Evolutionary conservation across 2,113 vertebrate species (phyloP).

Genomic region (Chaetops frenatus): DNA sequence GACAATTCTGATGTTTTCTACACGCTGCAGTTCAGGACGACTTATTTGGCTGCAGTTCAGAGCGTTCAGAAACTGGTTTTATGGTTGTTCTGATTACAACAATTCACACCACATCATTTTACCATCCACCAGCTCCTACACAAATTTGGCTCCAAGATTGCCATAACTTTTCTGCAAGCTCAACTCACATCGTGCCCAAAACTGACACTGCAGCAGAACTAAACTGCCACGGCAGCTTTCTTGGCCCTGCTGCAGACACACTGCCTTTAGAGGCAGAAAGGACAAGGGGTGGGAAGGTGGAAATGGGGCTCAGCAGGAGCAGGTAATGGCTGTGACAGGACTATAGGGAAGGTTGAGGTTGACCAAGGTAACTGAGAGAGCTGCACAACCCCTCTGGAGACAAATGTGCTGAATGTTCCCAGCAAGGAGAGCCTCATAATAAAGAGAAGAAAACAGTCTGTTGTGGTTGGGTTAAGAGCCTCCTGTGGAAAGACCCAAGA

Average conservation of each 20-base stretch:
- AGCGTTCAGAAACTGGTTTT: neutral
- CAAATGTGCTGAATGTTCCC: neutral
- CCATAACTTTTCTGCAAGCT: neutral
- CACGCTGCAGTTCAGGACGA: neutral
- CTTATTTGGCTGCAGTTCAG: neutral
- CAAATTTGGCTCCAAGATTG: neutral
- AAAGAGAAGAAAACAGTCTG: neutral
- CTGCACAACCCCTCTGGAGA: neutral
- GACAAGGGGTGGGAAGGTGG: neutral
- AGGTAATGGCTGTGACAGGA: neutral
- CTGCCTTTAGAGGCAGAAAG: neutral
- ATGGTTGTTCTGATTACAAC: neutral
- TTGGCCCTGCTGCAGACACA: neutral
- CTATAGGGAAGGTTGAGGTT: neutral
- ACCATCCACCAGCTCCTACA: neutral
- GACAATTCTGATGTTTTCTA: neutral
- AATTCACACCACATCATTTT: neutral
- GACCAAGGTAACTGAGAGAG: neutral
- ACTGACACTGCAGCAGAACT: neutral
- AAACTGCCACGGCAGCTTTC: neutral
- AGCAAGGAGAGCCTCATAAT: neutral
- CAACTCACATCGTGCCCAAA: neutral
- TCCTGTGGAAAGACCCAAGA: neutral
- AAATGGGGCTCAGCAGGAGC: neutral
- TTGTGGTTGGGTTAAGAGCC: neutral